Evolutionary conservation across 2,797 vertebrate species (phyloP), one percentile per base, ranked within the genome.

Genomic region (Aselliscus stoliczkanus): DNA sequence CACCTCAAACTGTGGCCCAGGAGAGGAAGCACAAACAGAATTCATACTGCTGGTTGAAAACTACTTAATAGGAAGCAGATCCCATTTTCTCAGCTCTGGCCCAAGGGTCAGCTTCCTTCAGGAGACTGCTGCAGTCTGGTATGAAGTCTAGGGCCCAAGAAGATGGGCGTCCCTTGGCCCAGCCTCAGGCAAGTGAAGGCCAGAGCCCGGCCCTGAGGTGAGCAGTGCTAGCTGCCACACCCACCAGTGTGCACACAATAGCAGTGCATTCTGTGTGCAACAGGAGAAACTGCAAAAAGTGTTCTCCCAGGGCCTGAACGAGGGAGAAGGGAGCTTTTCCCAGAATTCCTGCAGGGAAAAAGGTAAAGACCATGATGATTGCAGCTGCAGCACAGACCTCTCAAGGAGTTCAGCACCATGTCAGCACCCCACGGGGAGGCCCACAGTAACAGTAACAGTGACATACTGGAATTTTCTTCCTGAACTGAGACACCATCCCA

Each of bases 21-120:
- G 93, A 62, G 90, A 93, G 84, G 96, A 97, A 96, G 95, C 96
- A 95, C 96, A 93, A 97, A 93, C 96, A 96, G 96, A 96, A 97
- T 82, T 88, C 90, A 90, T 47, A 37, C 39, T 58, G 95, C 86
- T 44, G 12, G 80, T 27, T 58, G 88, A 95, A 91, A 65, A 90
- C 25, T 58, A 67, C 58, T 90, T 94, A 85, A 87, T 65, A 95
- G 92, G 94, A 60, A 94, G 89, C 84, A 95, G 95, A 92, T 75
- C 83, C 89, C 0, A 0, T 95, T 88, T 96, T 76, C 91, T 73
- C 88, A 52, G 65, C 88, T 90, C 67, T 44, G 50, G 29, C 29
- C 65, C 20, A 3, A 54, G 37, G 18, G 18, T 27, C 25, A 29
- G 25, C 21, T 31, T 44, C 88, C 56, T 85, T 34, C 31, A 31